Evolutionary conservation across 2,113 vertebrate species (phyloP).

Genomic region (Rissa tridactyla): DNA sequence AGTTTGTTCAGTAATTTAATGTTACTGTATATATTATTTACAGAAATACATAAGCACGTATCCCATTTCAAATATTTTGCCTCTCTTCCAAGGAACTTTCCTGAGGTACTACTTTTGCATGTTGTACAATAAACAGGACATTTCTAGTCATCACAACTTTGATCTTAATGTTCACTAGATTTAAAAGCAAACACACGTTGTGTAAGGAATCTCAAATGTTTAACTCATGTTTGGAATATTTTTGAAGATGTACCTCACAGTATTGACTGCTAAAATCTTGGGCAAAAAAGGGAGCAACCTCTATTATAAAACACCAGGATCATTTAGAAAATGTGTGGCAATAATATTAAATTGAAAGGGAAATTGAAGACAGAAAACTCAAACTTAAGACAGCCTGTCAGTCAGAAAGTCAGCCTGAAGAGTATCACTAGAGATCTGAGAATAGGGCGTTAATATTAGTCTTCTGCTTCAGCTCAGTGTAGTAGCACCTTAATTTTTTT

Average conservation of each 20-base stretch:
- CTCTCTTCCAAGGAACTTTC: background rate
- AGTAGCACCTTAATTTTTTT: background rate
- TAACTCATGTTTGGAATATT: background rate
- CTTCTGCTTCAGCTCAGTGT: background rate
- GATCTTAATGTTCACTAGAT: background rate
- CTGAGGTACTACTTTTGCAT: background rate
- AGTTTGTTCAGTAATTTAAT: background rate
- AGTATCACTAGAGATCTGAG: background rate
- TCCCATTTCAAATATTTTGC: background rate
- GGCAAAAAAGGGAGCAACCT: background rate
- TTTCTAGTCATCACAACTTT: background rate
- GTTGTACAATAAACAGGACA: background rate
- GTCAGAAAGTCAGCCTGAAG: background rate
- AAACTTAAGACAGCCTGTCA: background rate
- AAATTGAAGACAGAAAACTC: background rate
- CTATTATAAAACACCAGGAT: background rate
- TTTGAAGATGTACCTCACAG: background rate
- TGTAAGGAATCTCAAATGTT: background rate
- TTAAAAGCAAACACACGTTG: background rate
- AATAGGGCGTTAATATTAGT: background rate
- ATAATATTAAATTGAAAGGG: background rate
- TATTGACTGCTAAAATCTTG: background rate
- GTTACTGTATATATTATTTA: background rate
- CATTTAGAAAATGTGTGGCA: background rate
- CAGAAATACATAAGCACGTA: background rate